phyloP scores from a whole-genome alignment of 2,113 vertebrate genomes.

The Aythya baeri region DNA sequence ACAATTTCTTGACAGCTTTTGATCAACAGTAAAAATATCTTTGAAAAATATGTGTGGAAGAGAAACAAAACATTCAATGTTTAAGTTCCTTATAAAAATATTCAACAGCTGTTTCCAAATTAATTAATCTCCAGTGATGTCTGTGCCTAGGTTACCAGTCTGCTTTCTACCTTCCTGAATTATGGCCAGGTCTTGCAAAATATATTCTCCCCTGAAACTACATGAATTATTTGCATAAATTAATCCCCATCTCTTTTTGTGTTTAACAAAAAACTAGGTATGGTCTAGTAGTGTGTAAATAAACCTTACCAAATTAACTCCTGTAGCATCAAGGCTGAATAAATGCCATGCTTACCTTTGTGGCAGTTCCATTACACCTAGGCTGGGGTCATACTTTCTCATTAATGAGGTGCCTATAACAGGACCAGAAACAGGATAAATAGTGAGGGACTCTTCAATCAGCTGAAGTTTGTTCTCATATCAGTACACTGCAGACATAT shows the following conservation, averaged over 20 bases:
- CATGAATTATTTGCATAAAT: background rate
- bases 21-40: background rate
- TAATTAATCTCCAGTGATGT: background rate
- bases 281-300: background rate
- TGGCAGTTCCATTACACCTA: background rate
- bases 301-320: background rate
- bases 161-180: background rate
- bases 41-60: background rate
- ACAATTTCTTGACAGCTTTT: background rate
- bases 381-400: background rate
- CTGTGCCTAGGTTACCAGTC: background rate
- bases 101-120: background rate
- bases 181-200: background rate
- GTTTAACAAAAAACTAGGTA: background rate
- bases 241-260: background rate
- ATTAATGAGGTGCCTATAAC: background rate
- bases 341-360: background rate
- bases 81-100: background rate
- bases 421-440: background rate
- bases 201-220: background rate
- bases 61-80: background rate
- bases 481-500: slow-evolving; percentile 37
- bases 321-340: background rate
- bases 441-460: slow-evolving; percentile 7
- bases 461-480: slow-evolving; percentile 43